Conservation (phyloP, 2,888 invertebrate genomes). For the Gortyna flavago region DNA sequence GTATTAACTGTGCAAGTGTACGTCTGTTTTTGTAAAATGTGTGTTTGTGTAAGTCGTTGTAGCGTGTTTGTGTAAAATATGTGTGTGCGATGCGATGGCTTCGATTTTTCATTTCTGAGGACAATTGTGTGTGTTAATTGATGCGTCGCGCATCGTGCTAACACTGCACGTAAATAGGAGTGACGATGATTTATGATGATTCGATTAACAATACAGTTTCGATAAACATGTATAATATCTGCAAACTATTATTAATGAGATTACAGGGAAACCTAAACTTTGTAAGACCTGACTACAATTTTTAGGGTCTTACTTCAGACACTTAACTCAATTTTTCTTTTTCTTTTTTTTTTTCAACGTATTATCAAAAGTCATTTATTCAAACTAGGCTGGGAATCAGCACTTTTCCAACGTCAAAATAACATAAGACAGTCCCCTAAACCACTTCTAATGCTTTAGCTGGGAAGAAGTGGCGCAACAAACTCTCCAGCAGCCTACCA, state of each 20-base stretch:
- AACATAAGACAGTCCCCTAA: not conserved
- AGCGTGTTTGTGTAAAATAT: not conserved
- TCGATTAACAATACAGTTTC: constrained; percentile 7
- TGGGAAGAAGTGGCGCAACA: not conserved
- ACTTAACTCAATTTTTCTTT: too few relatives aligned
- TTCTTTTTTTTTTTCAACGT: too few relatives aligned
- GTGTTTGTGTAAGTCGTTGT: constrained; percentile 10
- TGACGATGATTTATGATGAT: constrained; percentile 29
- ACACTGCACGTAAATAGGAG: not conserved
- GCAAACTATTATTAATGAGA: not conserved
- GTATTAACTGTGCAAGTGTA: not conserved
- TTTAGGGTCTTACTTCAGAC: too few relatives aligned
- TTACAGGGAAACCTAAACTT: not conserved
- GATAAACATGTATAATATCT: not conserved
- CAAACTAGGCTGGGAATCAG: too few relatives aligned
- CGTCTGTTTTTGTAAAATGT: constrained; percentile 4
- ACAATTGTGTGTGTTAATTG: constrained; percentile 40
- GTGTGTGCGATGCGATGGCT: not conserved
- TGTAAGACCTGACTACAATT: too few relatives aligned
- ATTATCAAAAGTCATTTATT: too few relatives aligned
- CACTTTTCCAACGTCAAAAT: too few relatives aligned
- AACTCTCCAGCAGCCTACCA: not conserved
- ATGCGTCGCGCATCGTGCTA: constrained; percentile 33
- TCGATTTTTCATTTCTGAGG: constrained; percentile 19
- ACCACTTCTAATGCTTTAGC: not conserved